Conservation (phyloP, 2,888 invertebrate genomes). For the Leptarthrus brevirostris region DNA sequence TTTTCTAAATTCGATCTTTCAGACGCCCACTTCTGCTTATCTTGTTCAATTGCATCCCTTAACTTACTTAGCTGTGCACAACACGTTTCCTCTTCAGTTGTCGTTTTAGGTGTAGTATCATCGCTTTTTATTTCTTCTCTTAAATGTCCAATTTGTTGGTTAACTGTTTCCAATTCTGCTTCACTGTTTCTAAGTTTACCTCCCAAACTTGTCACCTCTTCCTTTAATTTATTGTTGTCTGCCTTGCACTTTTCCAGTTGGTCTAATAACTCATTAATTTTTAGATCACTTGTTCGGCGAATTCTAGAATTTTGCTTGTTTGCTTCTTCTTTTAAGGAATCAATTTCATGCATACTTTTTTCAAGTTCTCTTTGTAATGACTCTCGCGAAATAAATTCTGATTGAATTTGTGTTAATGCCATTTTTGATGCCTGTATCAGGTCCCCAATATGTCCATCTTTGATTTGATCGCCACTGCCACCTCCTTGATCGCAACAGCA, state of each 20-base stretch:
- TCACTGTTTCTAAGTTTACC: background rate
- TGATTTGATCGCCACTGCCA: background rate
- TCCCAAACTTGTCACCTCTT: background rate
- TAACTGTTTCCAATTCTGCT: background rate
- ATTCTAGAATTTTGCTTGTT: constrained; percentile 4
- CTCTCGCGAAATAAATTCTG: constrained; percentile 59
- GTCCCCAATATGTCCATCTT: constrained; percentile 56
- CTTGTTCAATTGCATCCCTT: constrained; percentile 8
- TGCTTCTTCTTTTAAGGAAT: background rate
- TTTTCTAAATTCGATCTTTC: background rate
- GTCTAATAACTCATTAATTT: constrained; percentile 33
- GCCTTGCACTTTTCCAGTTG: constrained; percentile 34
- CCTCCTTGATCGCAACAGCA: background rate
- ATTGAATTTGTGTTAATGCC: constrained; percentile 61
- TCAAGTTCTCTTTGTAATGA: constrained; percentile 12
- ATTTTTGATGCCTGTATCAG: constrained; percentile 60
- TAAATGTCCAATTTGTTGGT: background rate
- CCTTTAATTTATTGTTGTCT: constrained; percentile 4
- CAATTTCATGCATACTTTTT: background rate
- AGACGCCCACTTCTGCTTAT: background rate
- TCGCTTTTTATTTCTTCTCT: background rate
- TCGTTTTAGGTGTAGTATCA: too few relatives aligned
- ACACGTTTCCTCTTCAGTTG: constrained; percentile 9
- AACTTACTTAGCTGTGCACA: constrained; percentile 17
- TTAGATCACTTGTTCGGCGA: background rate